Evolutionary conservation across 35 echinoderm and acorn worm genomes (phyloP), one percentile per base, ranked within the genome.

Genomic region (Diadema setosum): DNA sequence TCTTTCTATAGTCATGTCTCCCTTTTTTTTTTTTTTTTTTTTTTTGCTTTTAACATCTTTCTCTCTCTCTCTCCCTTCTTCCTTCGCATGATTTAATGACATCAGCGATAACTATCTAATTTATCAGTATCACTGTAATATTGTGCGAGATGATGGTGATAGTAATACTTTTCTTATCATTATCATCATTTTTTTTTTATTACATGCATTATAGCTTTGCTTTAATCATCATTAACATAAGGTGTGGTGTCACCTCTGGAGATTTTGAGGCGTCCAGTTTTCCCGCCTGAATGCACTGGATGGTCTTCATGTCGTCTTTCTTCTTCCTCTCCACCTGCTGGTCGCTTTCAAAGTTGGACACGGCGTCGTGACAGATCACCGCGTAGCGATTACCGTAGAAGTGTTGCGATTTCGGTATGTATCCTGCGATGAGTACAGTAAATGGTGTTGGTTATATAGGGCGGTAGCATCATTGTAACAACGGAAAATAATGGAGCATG

Each of bases 381-480:
- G 92, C 96, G 43, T 99, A 99, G 1, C 92, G 87, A 24, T 90
- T 86, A 1, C 96, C 96, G 42, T 91, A 99, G 82, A 94, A 99
- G 50, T 99, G 96, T 27, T 94, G 85, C 8, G 92, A 84, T 76
- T 94, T 99, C 17, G 96, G 96, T 9, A 99, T 94, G 49, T 99
- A 99, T 5, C 96, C 96, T 99, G 33, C 33, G 40, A 2, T 8
- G 21, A 49, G 70, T 3, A 33, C 17, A 40, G 44, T 37, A 16
- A 24, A 65, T 20, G 82, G 37, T 52, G 48, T n/a, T 11, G 48
- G n/a, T 52, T 52, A 52, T n/a, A 11, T 11, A 52, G 9, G 48
- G n/a, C n/a, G 48, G n/a, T n/a, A n/a, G n/a, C n/a, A n/a, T n/a
- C 9, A n/a, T 52, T 52, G 48, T 52, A 11, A 11, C 9, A 52